Evolutionary conservation across 2,113 vertebrate species (phyloP).

Genomic region (Rhynchopsitta pachyrhyncha): DNA sequence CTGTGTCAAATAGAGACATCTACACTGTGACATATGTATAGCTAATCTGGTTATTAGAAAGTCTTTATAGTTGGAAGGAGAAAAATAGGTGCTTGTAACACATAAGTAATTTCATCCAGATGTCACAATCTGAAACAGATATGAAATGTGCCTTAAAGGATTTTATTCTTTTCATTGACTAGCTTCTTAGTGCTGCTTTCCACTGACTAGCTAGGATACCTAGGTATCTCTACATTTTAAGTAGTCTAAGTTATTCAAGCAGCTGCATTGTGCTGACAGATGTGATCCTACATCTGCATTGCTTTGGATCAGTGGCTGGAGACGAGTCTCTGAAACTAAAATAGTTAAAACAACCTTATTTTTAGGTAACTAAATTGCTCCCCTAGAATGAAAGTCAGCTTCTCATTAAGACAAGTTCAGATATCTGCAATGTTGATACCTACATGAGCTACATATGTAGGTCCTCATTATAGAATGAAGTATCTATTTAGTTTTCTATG

Average conservation of each 20-base stretch:
- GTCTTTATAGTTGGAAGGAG: background rate
- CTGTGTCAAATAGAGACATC: background rate
- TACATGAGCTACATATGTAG: rapidly evolving
- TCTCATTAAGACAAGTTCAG: background rate
- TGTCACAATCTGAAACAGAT: background rate
- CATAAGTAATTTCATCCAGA: background rate
- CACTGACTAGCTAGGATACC: background rate
- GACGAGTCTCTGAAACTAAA: background rate
- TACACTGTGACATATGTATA: background rate
- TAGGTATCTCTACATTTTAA: background rate
- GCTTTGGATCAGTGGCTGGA: background rate
- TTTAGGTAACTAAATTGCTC: background rate
- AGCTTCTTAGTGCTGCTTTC: background rate
- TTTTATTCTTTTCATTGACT: background rate
- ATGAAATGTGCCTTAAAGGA: background rate
- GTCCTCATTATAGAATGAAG: background rate
- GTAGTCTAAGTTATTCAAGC: background rate
- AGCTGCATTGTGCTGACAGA: background rate
- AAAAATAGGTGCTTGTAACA: background rate
- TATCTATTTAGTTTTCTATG: background rate
- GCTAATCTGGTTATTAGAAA: background rate
- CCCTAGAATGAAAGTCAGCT: background rate
- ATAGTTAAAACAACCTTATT: background rate
- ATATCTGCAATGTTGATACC: background rate
- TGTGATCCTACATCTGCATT: background rate